These are phyloP conservation scores for Ameiurus melas DNA, from an alignment of 2,113 vertebrate genomes.

Conservation along the genomic window DNA sequence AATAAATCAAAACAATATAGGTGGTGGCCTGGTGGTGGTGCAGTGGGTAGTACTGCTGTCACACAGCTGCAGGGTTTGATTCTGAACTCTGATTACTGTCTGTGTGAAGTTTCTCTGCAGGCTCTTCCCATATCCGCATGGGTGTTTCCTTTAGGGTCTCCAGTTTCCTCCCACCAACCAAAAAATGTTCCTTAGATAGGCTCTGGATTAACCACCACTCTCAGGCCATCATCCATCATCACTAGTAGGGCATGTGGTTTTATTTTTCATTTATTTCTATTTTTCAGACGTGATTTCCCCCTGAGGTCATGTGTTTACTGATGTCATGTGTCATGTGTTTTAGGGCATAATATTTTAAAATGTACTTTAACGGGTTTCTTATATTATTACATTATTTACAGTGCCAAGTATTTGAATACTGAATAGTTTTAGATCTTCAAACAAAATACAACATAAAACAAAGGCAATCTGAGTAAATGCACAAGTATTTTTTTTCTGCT, in stretches of 20 bases:
- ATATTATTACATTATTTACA: too few species aligned
- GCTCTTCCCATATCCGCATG: not conserved
- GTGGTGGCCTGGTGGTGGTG: not conserved
- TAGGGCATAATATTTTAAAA: not conserved
- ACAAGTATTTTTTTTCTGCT: too few species aligned
- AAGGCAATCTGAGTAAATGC: too few species aligned
- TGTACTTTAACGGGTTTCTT: not conserved
- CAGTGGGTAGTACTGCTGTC: not conserved
- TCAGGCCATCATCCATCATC: not conserved
- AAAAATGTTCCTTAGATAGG: not conserved
- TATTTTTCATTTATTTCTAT: not conserved
- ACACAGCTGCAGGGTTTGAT: not conserved
- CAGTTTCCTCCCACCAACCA: not conserved
- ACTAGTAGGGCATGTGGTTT: not conserved
- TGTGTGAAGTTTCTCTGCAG: conserved; percentile 3
- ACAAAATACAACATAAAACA: too few species aligned
- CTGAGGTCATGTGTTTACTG: too few species aligned
- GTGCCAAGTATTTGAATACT: too few species aligned
- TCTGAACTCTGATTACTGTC: not conserved
- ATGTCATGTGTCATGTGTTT: too few species aligned
- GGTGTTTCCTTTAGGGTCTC: not conserved
- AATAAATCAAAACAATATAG: not conserved
- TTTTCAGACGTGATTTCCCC: not conserved
- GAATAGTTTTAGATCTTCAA: too few species aligned
- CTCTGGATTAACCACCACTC: not conserved